A percentile compares a stretch with the other conserved stretches of the same genome.
These are phyloP conservation scores for Cuculus canorus DNA, from an alignment of 2,797 vertebrate genomes.

Conservation along the genomic window DNA sequence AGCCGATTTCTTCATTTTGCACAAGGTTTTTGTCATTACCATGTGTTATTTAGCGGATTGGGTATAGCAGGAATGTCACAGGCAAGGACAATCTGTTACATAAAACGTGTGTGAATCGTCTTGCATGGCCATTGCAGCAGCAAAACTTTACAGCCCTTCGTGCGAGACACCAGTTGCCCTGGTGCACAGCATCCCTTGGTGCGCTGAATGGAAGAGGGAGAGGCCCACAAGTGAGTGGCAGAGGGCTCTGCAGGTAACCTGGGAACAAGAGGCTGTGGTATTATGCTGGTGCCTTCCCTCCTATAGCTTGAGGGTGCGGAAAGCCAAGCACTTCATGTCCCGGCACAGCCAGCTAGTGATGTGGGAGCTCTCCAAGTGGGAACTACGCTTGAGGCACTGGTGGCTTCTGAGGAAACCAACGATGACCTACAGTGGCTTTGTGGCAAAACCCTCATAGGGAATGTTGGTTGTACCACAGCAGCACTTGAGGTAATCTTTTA, in stretches of 20 bases:
- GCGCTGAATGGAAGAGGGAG: neutral
- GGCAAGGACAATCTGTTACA: neutral
- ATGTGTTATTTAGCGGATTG: neutral
- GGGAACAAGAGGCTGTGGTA: neutral
- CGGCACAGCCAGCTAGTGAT: neutral
- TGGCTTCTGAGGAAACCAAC: neutral
- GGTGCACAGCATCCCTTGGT: neutral
- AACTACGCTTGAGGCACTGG: neutral
- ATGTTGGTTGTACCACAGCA: neutral
- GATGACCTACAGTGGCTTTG: neutral
- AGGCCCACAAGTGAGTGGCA: neutral
- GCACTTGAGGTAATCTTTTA: neutral
- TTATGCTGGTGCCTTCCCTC: neutral
- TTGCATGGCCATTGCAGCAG: neutral
- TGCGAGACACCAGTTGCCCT: neutral
- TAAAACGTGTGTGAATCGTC: neutral
- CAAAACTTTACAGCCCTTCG: neutral
- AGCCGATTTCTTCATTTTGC: constrained; percentile 12
- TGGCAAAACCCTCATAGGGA: neutral
- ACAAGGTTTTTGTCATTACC: constrained; percentile 9
- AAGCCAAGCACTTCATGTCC: neutral
- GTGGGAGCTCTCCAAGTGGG: neutral
- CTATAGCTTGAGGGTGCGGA: neutral
- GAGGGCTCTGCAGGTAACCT: neutral
- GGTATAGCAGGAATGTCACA: neutral